Evolutionary conservation across 2,113 vertebrate species (phyloP), one percentile per base, ranked within the genome.

Genomic region (Stegostoma tigrinum): DNA sequence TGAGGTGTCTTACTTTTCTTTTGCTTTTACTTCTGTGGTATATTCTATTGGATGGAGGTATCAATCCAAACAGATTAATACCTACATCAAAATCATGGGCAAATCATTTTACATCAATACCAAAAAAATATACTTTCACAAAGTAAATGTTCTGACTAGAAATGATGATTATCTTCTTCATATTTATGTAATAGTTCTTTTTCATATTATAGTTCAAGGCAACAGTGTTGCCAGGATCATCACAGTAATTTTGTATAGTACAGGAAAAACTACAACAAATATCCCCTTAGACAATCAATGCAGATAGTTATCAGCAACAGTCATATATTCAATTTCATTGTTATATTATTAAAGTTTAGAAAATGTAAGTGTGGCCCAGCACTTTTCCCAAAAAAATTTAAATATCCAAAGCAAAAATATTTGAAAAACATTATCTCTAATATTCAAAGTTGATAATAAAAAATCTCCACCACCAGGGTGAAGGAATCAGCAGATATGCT

Each of bases 331-430:
- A 72, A 45, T 95, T 95, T 72, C 42, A 30, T 94, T 72, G 48
- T 95, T 95, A 95, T 52, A 95, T 72, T 95, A 70, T 72, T 48
- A 95, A 72, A 68, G 67, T 67, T 94, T 94, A 94, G 91, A 95
- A 95, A 95, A 95, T 72, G 42, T 95, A 94, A 94, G 15, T 52
- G 94, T 95, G 94, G 42, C 94, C 94, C 94, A 95, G 94, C 94
- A 95, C 94, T 48, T 95, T 75, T 95, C 94, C 90, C 85, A 42
- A 68, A 94, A 94, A 70, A 95, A 34, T 45, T 72, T 95, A 72
- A 95, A 95, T 95, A 95, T 72, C 94, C 45, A 95, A 95, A 95
- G 64, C 87, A 61, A 95, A 95, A 72, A 38, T 64, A 95, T 72
- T 95, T 95, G 19, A 45, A 95, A 95, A 95, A 95, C 67, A 75